phyloP scores from a whole-genome alignment of 2,797 vertebrate species.

The Picus viridis region DNA sequence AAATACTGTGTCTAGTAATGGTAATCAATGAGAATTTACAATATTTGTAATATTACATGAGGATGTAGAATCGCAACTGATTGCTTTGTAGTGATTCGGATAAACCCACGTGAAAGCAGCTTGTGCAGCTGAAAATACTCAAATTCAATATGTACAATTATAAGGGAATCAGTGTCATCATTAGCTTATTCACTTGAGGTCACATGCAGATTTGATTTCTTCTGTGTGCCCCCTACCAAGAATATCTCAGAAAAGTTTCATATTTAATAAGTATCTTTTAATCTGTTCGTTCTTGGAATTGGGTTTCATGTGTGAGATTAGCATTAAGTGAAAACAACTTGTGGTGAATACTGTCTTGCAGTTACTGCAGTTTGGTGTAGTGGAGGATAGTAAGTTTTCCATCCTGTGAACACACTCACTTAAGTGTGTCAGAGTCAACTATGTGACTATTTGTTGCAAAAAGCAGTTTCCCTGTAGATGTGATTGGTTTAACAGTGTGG shows the following conservation, averaged over 20 bases:
- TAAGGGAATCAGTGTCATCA: neutral
- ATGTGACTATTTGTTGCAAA: neutral
- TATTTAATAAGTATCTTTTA: slow-evolving; percentile 6
- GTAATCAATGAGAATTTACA: neutral
- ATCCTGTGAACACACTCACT: neutral
- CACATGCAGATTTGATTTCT: neutral
- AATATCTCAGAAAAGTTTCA: neutral
- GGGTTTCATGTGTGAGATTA: neutral
- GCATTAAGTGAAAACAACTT: neutral
- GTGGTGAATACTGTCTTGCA: neutral
- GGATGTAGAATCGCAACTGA: neutral
- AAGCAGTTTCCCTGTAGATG: neutral
- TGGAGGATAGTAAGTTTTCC: neutral
- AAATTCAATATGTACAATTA: neutral
- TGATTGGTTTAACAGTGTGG: neutral
- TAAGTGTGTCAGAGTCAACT: neutral
- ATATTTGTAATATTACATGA: neutral
- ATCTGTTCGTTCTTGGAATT: neutral
- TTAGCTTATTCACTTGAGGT: neutral
- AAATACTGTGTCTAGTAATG: neutral
- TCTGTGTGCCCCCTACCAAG: neutral
- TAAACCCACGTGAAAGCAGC: neutral
- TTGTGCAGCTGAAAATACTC: neutral
- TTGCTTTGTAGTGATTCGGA: neutral
- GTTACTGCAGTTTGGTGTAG: neutral